A percentile compares a stretch with the other conserved stretches of the same genome.
Evolutionary conservation across 2,888 invertebrate genomes (phyloP).

Genomic region (Agonum fuliginosum): DNA sequence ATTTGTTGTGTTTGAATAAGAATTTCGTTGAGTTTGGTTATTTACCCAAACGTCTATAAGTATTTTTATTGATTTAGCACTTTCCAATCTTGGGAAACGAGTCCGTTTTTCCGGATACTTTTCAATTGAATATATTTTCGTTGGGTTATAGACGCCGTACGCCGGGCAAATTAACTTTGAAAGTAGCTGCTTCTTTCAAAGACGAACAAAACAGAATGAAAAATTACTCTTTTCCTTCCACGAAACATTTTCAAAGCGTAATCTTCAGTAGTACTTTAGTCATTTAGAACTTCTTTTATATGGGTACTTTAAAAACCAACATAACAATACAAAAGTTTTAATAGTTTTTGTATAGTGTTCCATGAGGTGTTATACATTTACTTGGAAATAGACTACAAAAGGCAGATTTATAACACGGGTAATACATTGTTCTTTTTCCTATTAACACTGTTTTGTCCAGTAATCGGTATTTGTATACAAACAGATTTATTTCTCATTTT

Average conservation of each 20-base stretch:
- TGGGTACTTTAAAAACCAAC: constrained; percentile 49
- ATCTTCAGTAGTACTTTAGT: constrained; percentile 52
- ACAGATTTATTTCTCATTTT: no score
- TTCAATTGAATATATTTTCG: constrained; percentile 43
- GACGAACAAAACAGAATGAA: constrained; percentile 55
- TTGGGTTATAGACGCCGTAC: constrained; percentile 45
- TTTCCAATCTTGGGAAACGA: constrained; percentile 36
- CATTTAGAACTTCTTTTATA: constrained; percentile 56
- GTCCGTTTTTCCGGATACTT: constrained; percentile 37
- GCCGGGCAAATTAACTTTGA: constrained; percentile 54
- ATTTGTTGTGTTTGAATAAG: no score
- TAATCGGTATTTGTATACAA: no score
- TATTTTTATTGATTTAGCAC: constrained; percentile 42
- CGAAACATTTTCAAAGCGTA: constrained; percentile 54
- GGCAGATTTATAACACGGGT: constrained; percentile 7
- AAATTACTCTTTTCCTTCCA: constrained; percentile 51
- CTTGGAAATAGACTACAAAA: constrained; percentile 3
- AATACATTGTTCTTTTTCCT: constrained; percentile 15
- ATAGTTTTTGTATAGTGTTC: constrained; percentile 51
- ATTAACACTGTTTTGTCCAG: neutral
- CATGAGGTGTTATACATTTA: constrained; percentile 39
- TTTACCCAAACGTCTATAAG: constrained; percentile 25
- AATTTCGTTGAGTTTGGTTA: constrained; percentile 2
- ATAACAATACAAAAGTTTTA: constrained; percentile 52
- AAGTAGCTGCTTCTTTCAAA: constrained; percentile 49